Evolutionary conservation across 2,797 vertebrate species (phyloP).

Genomic region (Anguilla anguilla): DNA sequence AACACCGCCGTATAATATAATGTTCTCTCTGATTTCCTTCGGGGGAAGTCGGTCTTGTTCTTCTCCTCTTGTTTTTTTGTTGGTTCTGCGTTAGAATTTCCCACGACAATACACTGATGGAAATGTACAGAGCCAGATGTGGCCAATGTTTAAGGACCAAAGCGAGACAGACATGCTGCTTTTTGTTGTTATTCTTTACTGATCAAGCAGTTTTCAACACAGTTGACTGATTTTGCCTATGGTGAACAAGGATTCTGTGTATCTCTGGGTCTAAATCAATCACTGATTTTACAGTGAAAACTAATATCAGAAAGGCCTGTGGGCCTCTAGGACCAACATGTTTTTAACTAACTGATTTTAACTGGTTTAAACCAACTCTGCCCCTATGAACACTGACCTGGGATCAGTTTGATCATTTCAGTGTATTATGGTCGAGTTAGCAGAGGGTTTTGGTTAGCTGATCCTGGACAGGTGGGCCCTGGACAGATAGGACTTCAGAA

Average conservation of each 20-base stretch:
- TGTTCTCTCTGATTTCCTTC: background rate
- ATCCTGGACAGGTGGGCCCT: background rate
- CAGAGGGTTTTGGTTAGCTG: background rate
- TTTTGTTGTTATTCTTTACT: background rate
- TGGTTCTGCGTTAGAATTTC: background rate
- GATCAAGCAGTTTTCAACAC: background rate
- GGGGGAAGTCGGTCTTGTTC: background rate
- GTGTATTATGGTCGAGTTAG: background rate
- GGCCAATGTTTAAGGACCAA: background rate
- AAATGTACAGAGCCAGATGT: background rate
- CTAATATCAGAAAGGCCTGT: background rate
- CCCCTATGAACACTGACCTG: background rate
- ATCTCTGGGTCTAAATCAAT: background rate
- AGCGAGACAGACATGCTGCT: background rate
- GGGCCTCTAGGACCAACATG: background rate
- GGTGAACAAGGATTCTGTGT: no score
- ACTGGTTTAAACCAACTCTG: background rate
- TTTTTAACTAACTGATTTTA: background rate
- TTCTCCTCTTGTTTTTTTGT: background rate
- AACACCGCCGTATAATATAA: background rate
- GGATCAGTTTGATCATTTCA: background rate
- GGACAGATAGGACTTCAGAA: background rate
- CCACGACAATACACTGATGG: background rate
- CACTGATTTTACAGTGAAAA: background rate
- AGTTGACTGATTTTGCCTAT: background rate